These are phyloP conservation scores for Haemorhous mexicanus DNA, from an alignment of 2,113 vertebrate genomes.

Conservation along the genomic window DNA sequence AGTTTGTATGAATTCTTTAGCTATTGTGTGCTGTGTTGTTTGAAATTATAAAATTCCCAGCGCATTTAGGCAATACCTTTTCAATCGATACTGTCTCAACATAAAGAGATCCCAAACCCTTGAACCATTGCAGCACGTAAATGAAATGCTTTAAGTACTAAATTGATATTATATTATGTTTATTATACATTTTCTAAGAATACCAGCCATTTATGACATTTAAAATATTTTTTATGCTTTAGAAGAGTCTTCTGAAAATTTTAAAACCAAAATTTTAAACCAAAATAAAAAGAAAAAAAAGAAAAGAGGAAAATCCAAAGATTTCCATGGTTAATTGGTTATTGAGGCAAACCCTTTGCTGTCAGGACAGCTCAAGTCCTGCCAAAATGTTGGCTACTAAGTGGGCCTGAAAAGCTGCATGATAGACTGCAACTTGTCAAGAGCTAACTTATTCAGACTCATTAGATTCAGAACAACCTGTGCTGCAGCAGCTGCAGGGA, in stretches of 20 bases:
- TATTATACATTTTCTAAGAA: neutral
- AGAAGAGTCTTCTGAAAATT: neutral
- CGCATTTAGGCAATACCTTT: neutral
- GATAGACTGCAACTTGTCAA: neutral
- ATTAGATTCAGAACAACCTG: neutral
- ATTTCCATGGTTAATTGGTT: neutral
- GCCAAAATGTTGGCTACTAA: neutral
- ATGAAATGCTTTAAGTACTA: neutral
- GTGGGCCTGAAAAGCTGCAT: neutral
- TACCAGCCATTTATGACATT: neutral
- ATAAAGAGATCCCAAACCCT: neutral
- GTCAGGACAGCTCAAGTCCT: neutral
- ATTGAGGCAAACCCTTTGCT: neutral
- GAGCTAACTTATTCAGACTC: neutral
- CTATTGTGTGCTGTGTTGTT: neutral
- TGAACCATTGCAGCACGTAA: neutral
- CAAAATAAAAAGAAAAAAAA: rapidly evolving
- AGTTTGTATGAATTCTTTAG: neutral
- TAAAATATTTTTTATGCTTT: neutral
- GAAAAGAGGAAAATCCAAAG: neutral
- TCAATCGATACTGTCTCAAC: neutral
- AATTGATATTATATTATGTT: neutral
- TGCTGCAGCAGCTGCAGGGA: neutral
- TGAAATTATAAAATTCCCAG: neutral
- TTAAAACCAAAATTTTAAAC: neutral